Evolutionary conservation across 2,797 vertebrate genomes (phyloP).

Genomic region (Petrocephalus sullivani): DNA sequence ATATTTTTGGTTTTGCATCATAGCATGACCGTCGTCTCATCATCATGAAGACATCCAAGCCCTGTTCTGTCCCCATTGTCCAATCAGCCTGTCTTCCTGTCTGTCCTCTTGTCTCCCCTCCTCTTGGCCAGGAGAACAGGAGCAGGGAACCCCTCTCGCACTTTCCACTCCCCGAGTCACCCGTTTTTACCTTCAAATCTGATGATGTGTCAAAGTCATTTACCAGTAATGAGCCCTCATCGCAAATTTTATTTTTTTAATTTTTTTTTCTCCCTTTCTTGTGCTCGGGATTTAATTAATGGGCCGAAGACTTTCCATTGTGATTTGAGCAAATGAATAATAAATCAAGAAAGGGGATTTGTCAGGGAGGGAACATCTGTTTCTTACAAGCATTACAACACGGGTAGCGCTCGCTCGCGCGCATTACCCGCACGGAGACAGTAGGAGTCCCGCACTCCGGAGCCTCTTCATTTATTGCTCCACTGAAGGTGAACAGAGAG

Average conservation of each 20-base stretch:
- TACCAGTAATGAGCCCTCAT: slow-evolving; percentile 80
- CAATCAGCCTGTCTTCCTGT: neutral
- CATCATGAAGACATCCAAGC: neutral
- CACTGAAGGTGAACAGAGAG: slow-evolving; percentile 99
- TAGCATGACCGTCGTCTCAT: neutral
- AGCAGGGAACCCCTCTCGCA: slow-evolving; percentile 43
- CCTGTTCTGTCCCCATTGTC: neutral
- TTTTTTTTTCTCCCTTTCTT: slow-evolving; percentile 40
- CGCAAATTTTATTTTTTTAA: slow-evolving; percentile 77
- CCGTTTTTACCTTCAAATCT: slow-evolving; percentile 80
- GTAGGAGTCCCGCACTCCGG: slow-evolving; percentile 80
- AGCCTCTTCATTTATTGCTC: slow-evolving; percentile 99
- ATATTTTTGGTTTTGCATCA: neutral
- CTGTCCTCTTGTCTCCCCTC: neutral
- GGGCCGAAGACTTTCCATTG: slow-evolving; percentile 89
- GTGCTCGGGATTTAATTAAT: slow-evolving; percentile 91
- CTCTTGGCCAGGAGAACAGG: slow-evolving; percentile 49
- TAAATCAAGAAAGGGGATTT: slow-evolving; percentile 93
- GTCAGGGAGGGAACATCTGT: slow-evolving; percentile 96
- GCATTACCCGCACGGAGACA: slow-evolving; percentile 70
- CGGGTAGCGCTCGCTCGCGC: slow-evolving; percentile 74
- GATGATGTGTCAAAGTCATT: slow-evolving; percentile 85
- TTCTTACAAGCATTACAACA: slow-evolving; percentile 87
- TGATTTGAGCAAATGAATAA: slow-evolving; percentile 91
- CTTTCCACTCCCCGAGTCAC: slow-evolving; percentile 77